These are phyloP conservation scores for Neoitamus cyanurus DNA, from an alignment of 2,888 invertebrate species.

Conservation along the genomic window DNA sequence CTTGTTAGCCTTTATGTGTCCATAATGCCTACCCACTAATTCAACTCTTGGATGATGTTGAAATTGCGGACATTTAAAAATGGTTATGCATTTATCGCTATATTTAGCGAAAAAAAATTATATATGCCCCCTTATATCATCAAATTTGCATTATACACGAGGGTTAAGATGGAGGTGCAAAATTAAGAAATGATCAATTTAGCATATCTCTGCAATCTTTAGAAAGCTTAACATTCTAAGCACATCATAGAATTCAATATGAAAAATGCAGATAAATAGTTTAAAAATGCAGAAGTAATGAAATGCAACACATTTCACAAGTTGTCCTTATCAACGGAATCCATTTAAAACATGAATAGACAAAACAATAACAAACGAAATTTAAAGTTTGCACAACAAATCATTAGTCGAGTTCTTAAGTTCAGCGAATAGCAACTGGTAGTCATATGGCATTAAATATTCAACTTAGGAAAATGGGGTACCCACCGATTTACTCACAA, in stretches of 20 bases:
- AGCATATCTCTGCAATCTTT: not conserved
- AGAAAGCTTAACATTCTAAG: not conserved
- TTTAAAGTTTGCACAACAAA: not conserved
- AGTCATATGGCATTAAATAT: not conserved
- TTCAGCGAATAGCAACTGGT: not conserved
- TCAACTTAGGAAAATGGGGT: conserved; percentile 50
- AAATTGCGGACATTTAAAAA: no score
- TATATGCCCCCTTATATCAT: no score
- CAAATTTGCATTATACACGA: no score
- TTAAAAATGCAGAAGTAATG: not conserved
- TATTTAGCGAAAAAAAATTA: no score
- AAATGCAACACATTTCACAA: not conserved
- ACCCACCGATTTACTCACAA: conserved; percentile 69
- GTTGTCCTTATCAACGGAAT: not conserved
- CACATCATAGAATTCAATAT: not conserved
- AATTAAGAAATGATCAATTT: no score
- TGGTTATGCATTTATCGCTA: no score
- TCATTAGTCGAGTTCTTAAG: not conserved
- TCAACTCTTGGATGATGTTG: no score
- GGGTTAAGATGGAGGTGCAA: no score
- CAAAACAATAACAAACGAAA: not conserved
- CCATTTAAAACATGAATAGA: not conserved
- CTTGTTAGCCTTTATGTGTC: no score
- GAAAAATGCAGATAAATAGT: not conserved
- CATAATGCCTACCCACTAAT: no score